Base-by-base conservation (phyloP, 2,797 vertebrate genomes). In the Alectoris magna region DNA sequence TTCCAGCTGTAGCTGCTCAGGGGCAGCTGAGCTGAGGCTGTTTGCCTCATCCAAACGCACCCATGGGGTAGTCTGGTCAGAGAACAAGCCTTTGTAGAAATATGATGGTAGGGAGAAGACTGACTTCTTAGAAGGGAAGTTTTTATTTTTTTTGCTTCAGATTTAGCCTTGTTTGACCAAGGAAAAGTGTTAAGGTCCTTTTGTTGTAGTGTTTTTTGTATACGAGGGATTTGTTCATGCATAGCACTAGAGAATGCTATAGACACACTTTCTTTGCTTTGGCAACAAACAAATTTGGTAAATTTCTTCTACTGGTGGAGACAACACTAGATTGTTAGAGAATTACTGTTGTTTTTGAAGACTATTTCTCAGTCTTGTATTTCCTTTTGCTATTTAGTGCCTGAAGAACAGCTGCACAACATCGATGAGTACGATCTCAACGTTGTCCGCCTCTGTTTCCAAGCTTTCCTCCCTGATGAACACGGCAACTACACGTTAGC, bases 401-500 rank as follows among this genome's bases (percentile, higher is more conserved):
- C 99, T 7, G 98, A 98, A 71, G 98, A 99, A 74, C 98, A 99
- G 97, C 97, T 99, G 87, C 97, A 99, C 95, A 99, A 99, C 96
- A 98, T 98, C 0, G 99, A 99, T 70, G 99, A 99, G 75, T 99
- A 99, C 3, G 99, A 99, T 95, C 97, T 99, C 96, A 99, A 99
- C 16, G 99, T 99, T 26, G 99, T 99, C 38, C 98, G 99, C 21
- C 98, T 99, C 56, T 99, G 99, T 92, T 99, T 99, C 97, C 99
- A 99, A 94, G 99, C 99, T 31, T 98, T 98, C 95, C 98, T 99
- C 23, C 98, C 98, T 5, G 99, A 99, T 3, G 98, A 99, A 67
- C 98, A 94, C 0, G 99, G 99, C 79, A 98, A 98, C 88, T 99
- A 97, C 97, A 98, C 97, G 6, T 96, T 97, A 31, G 87, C 95